Percentiles rank a stretch among this genome's conserved stretches.
Conservation (phyloP, 92 coral and sea anemone species). For the Siderastrea radians region DNA sequence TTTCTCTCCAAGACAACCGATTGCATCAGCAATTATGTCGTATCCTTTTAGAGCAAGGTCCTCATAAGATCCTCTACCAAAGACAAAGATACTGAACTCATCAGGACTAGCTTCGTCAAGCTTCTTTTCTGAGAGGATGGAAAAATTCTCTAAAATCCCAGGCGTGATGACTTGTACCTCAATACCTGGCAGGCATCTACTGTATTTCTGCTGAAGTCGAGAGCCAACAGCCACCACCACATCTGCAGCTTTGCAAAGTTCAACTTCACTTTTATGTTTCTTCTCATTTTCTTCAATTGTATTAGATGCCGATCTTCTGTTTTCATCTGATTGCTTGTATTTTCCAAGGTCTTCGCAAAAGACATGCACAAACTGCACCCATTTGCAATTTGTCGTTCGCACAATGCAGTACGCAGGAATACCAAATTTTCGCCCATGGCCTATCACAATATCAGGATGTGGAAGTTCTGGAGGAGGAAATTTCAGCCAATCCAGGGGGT, state of each 20-base stretch:
- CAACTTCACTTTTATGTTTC: conserved; percentile 8
- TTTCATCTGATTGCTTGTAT: neutral
- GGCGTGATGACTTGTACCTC: neutral
- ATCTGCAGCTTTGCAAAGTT: neutral
- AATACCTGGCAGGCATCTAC: neutral
- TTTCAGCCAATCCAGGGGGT: no score
- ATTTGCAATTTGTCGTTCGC: neutral
- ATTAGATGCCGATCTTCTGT: neutral
- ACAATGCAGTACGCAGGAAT: neutral
- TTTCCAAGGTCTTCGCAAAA: conserved; percentile 4
- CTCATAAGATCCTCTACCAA: conserved; percentile 5
- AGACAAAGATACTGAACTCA: neutral
- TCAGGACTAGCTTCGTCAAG: neutral
- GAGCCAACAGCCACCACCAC: neutral
- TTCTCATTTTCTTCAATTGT: conserved; percentile 28
- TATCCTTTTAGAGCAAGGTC: conserved; percentile 18
- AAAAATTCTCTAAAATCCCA: neutral
- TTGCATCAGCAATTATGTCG: conserved; percentile 7
- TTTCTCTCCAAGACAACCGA: neutral
- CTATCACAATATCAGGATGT: no score
- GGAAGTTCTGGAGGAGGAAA: no score
- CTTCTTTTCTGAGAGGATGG: neutral
- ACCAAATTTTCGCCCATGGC: neutral
- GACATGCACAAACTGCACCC: neutral
- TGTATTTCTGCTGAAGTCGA: conserved; percentile 4